Evolutionary conservation across 2,797 vertebrate genomes (phyloP).

Genomic region (Brotogeris chrysoptera): DNA sequence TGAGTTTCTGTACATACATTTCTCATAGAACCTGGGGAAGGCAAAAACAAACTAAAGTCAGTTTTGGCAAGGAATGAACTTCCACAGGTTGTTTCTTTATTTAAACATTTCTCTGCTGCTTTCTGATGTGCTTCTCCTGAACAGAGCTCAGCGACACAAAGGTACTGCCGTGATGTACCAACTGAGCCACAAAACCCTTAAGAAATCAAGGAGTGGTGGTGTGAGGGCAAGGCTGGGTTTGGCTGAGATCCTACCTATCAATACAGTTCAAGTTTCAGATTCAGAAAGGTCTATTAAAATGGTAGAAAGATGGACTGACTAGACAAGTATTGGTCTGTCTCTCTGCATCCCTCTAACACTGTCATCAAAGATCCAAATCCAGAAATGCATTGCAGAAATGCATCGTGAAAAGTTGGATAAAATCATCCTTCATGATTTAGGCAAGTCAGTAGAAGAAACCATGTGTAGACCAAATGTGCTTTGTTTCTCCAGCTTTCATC

Average conservation of each 20-base stretch:
- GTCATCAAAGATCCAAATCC: neutral
- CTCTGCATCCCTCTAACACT: neutral
- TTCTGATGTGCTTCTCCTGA: neutral
- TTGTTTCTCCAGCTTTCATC: neutral
- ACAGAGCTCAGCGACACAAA: neutral
- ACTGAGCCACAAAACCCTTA: neutral
- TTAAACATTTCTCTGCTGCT: neutral
- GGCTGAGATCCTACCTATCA: neutral
- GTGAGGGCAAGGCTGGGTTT: neutral
- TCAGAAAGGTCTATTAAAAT: neutral
- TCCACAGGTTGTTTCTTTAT: neutral
- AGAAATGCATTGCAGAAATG: neutral
- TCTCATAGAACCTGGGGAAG: neutral
- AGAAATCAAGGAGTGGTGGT: neutral
- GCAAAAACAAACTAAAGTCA: neutral
- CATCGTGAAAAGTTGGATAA: neutral
- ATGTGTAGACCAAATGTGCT: neutral
- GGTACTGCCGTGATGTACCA: neutral
- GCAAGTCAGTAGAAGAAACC: neutral
- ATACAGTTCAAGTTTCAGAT: neutral
- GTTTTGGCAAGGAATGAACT: neutral
- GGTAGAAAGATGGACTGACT: neutral
- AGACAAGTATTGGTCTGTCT: neutral
- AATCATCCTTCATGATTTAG: neutral
- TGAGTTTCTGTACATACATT: accelerated